phyloP scores from a whole-genome alignment of 1,140 invertebrate species.

The Goniozus legneri region DNA sequence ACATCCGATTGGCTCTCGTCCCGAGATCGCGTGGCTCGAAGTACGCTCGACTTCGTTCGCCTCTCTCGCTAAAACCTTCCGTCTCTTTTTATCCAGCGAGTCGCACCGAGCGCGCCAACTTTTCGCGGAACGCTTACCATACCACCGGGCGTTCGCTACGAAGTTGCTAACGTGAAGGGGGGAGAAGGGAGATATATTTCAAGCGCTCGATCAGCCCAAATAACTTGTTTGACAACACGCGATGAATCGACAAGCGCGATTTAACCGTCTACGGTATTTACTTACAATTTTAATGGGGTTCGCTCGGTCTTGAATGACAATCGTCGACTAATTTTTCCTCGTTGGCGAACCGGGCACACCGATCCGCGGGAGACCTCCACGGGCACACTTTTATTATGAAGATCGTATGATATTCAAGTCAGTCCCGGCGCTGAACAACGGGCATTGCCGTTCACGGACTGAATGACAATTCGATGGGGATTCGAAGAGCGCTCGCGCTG shows the following conservation, averaged over 20 bases:
- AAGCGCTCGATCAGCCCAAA: too few relatives aligned
- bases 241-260: too few relatives aligned
- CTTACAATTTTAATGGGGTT: neutral
- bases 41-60: too few relatives aligned
- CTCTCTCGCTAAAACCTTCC: too few relatives aligned
- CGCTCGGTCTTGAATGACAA: neutral
- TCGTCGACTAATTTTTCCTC: neutral
- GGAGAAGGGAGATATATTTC: too few relatives aligned
- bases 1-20: conserved; percentile 36
- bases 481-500: conserved; percentile 35
- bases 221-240: too few relatives aligned
- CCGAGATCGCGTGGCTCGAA: conserved; percentile 20
- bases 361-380: neutral
- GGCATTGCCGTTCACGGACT: conserved; percentile 33
- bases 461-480: conserved; percentile 39
- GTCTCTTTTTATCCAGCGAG: too few relatives aligned
- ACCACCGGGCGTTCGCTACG: too few relatives aligned
- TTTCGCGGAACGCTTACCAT: too few relatives aligned
- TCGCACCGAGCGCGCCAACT: too few relatives aligned
- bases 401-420: conserved; percentile 45
- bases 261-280: too few relatives aligned
- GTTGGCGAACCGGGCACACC: neutral
- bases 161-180: too few relatives aligned
- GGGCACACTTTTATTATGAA: conserved; percentile 35
- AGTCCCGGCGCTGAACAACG: conserved; percentile 40